Evolutionary conservation across 2,888 invertebrate genomes (phyloP), one percentile per base, ranked within the genome.

Genomic region (Trachelus tabidus): DNA sequence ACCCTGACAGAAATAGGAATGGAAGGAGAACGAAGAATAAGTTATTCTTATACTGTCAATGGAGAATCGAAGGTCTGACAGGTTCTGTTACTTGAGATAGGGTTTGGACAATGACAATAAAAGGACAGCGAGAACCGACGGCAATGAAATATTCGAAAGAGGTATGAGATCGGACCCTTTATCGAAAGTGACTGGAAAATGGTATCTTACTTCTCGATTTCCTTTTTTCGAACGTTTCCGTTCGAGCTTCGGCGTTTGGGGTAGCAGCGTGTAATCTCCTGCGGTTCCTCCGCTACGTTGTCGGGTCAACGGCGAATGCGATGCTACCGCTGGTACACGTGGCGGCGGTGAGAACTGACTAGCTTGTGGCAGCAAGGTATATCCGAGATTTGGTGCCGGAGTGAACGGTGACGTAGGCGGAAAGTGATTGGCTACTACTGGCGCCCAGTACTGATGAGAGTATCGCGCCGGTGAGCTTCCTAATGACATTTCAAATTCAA

Each of bases 371-470:
- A 90, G 83, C 80, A 90, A 86, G 77, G 90, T 87, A 79, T 90
- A 90, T 68, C 89, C 89, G 80, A 88, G 84, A 81, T 87, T 86
- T 75, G 84, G 86, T 34, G 85, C 80, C 81, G 86, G 87, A 82
- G 88, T 85, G 92, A 96, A 96, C 77, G 96, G 96, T 74, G 95
- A 96, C 81, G 93, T 93, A 34, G 93, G 93, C 31, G 95, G 94
- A 89, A 96, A 96, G 91, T 96, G 96, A 79, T 94, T 95, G 37
- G 95, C 95, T 75, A 95, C 94, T 80, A 95, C 90, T 11, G 96
- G 96, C 79, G 94, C 93, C 95, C 95, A 96, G 83, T 93, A 92
- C 85, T 93, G 93, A 80, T 92, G 91, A 78, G 93, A 93, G 86
- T 94, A 93, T 75, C 94, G 94, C 69, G 91, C 89, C 75, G 92